Conservation (phyloP, 2,797 vertebrate species). For the Macroramphosus scolopax region DNA sequence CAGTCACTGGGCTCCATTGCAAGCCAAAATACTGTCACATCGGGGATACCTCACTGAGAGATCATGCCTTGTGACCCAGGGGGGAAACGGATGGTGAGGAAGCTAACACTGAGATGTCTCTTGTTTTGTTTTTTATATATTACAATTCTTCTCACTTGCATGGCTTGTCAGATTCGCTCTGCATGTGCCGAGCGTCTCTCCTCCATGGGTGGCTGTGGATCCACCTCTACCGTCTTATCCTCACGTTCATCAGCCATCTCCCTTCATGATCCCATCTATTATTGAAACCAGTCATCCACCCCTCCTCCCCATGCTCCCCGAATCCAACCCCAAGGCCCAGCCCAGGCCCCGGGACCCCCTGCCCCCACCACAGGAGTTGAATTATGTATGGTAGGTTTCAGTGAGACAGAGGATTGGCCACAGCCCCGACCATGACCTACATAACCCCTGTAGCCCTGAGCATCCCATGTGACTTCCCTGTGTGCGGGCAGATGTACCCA, state of each 20-base stretch:
- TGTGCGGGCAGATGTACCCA: conserved; percentile 37
- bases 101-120: conserved; percentile 45
- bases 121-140: conserved; percentile 36
- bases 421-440: conserved; percentile 78
- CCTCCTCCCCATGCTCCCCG: conserved; percentile 39
- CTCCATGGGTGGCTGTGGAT: conserved; percentile 28
- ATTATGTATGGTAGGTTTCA: conserved; percentile 80
- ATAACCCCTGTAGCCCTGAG: conserved; percentile 79
- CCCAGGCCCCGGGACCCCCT: conserved; percentile 54
- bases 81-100: conserved; percentile 42
- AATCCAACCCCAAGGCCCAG: conserved; percentile 44
- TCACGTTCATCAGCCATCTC: conserved; percentile 63
- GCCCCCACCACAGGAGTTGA: conserved; percentile 73
- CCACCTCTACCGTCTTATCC: conserved; percentile 34
- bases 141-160: conserved; percentile 19
- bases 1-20: conserved; percentile 50
- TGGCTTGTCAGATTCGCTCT: conserved; percentile 56
- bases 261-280: conserved; percentile 76
- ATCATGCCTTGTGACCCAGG: conserved; percentile 64
- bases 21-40: conserved; percentile 65
- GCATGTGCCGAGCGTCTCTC: conserved; percentile 21
- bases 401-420: conserved; percentile 68
- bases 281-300: conserved; percentile 77
- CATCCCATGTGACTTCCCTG: conserved; percentile 66
- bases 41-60: conserved; percentile 46